These are phyloP conservation scores for Proisotoma minuta DNA, from an alignment of 2,888 invertebrate genomes.

Conservation along the genomic window DNA sequence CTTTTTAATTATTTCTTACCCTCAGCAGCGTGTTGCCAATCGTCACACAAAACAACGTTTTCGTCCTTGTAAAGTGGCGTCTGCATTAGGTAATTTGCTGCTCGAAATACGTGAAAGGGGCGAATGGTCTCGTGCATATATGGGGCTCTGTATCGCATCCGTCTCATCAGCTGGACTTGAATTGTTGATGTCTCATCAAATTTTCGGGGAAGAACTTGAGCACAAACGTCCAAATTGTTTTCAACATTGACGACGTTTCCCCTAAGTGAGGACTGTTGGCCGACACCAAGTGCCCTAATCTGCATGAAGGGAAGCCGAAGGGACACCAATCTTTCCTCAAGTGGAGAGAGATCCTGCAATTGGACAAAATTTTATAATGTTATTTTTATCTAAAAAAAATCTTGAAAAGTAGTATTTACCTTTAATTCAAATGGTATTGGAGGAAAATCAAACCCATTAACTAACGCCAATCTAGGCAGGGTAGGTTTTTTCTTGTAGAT, in stretches of 20 bases:
- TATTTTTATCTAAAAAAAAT: background rate
- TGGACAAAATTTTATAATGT: background rate
- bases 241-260: conserved; percentile 33
- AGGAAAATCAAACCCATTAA: background rate
- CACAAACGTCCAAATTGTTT: conserved; percentile 26
- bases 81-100: conserved; percentile 31
- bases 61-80: conserved; percentile 22
- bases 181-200: conserved; percentile 26
- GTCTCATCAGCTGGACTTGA: conserved; percentile 25
- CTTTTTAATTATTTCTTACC: background rate
- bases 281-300: conserved; percentile 1
- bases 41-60: conserved; percentile 46
- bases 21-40: conserved; percentile 29
- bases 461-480: background rate
- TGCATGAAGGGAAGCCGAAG: conserved; percentile 5
- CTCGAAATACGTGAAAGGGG: conserved; percentile 16
- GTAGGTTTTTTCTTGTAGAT: background rate
- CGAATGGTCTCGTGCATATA: conserved; percentile 27
- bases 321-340: conserved; percentile 1
- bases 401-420: background rate
- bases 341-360: conserved; percentile 1
- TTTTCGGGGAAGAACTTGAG: conserved; percentile 23
- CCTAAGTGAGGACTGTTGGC: conserved; percentile 18
- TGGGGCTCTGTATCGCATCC: conserved; percentile 20
- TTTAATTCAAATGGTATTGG: background rate